Base-by-base conservation (phyloP, 2,888 invertebrate genomes). In the Muscina levida region DNA sequence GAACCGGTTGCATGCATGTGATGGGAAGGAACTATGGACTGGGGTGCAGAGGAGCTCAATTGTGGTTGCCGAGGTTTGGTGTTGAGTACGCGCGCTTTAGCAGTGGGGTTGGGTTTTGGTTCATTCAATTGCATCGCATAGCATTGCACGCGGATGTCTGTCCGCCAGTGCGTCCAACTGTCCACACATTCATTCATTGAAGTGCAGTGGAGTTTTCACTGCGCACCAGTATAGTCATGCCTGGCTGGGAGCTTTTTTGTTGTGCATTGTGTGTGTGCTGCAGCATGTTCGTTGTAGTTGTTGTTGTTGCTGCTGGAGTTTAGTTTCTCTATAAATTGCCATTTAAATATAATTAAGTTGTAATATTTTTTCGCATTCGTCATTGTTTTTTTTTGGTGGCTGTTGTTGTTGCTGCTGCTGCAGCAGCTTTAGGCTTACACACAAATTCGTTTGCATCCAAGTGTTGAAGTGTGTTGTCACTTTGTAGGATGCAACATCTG, bases 261-360 rank as follows among this genome's bases (percentile, higher is more conserved):
- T n/a, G n/a, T n/a, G n/a, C n/a, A n/a, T n/a, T n/a, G 15, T 22
- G 5, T 24, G n/a, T 10, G 39, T 53, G 48, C 62, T 22, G 17
- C n/a, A 19, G 37, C 8, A 37, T 17, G 37, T 24, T 17, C 62
- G 39, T 37, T 10, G 51, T n/a, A 13, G 19, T 19, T 44, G 39
- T 56, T 17, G 17, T 56, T 22, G 68, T 67, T 19, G 19, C 15
- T 53, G 22, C 11, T 17, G 39, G 62, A 39, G 42, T 62, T 62
- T 62, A 6, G 22, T 42, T 62, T 62, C 62, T 73, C 72, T 74
- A 74, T 71, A 73, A 72, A 59, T 66, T 67, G 79, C 71, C 79
- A 74, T 74, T 79, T 71, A 71, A 67, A 74, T 79, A 59, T 79
- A 79, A 79, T 79, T 79, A 79, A 79, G 79, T 48, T 75, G 79